Conservation (phyloP, 2,797 vertebrate genomes). For the Danionella dracula region DNA sequence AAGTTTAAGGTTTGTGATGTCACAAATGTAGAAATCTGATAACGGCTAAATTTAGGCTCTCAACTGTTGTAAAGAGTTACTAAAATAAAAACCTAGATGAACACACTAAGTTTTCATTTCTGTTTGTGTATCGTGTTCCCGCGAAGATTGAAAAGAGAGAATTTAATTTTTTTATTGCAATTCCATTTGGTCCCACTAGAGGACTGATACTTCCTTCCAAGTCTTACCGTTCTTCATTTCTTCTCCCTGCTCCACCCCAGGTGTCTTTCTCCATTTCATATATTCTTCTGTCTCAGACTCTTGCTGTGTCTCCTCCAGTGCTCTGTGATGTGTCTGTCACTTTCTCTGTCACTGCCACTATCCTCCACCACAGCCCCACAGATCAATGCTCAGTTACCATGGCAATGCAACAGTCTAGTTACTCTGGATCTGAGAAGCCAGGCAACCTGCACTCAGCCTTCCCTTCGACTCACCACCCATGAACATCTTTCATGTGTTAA, state of each 20-base stretch:
- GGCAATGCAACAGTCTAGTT: conserved; percentile 56
- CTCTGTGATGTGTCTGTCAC: conserved; percentile 26
- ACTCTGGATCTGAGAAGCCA: conserved; percentile 42
- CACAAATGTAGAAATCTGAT: too few relatives aligned
- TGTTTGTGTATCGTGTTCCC: too few relatives aligned
- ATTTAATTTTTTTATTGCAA: too few relatives aligned
- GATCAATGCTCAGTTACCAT: conserved; percentile 69
- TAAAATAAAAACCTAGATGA: too few relatives aligned
- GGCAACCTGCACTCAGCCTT: conserved; percentile 38
- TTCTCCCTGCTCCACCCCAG: not conserved
- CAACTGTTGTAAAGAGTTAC: too few relatives aligned
- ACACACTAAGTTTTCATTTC: too few relatives aligned
- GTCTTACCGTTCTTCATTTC: not conserved
- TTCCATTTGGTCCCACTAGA: not conserved
- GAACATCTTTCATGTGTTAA: not conserved
- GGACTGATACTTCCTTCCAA: not conserved
- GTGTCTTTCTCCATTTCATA: conserved; percentile 28
- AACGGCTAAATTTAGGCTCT: too few relatives aligned
- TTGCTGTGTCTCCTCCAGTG: conserved; percentile 14
- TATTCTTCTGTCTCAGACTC: not conserved
- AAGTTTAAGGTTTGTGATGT: too few relatives aligned
- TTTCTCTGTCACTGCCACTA: conserved; percentile 53
- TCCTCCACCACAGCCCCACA: conserved; percentile 54
- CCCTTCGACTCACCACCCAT: conserved; percentile 13
- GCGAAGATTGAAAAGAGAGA: too few relatives aligned